These are phyloP conservation scores for Volucella inanis DNA, from an alignment of 2,888 invertebrate species.

Conservation along the genomic window DNA sequence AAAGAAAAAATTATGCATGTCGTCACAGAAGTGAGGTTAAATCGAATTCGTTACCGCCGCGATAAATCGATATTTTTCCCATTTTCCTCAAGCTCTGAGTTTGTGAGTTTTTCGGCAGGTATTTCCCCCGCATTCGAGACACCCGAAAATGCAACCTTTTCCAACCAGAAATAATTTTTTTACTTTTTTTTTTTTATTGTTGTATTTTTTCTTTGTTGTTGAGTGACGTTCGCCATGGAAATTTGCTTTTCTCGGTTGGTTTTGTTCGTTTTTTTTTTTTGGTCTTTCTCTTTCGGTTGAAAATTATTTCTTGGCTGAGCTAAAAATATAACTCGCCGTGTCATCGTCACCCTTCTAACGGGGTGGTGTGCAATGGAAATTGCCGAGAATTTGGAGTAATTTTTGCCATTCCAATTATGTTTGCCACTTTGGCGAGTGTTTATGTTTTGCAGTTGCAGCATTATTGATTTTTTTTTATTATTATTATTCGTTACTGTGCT, in stretches of 20 bases:
- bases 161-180: constrained; percentile 54
- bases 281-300: not conserved
- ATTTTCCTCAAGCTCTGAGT: constrained; percentile 10
- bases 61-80: constrained; percentile 69
- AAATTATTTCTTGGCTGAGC: constrained; percentile 4
- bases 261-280: not conserved
- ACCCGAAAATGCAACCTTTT: constrained; percentile 40
- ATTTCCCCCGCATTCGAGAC: no score
- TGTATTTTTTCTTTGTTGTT: constrained; percentile 49
- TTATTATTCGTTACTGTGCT: not conserved
- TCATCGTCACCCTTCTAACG: constrained; percentile 5
- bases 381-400: constrained; percentile 16
- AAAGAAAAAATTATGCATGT: constrained; percentile 31
- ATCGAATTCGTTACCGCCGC: constrained; percentile 32
- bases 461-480: constrained; percentile 46
- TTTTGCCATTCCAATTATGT: not conserved
- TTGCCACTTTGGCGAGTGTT: constrained; percentile 12
- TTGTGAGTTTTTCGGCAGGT: not conserved
- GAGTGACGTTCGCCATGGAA: constrained; percentile 53
- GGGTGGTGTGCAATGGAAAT: not conserved
- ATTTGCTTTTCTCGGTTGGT: constrained; percentile 41
- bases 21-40: constrained; percentile 60
- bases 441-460: constrained; percentile 50
- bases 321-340: constrained; percentile 36
- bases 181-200: constrained; percentile 37